These are phyloP conservation scores for Orthosia gracilis DNA, from an alignment of 2,888 invertebrate species.

Conservation along the genomic window DNA sequence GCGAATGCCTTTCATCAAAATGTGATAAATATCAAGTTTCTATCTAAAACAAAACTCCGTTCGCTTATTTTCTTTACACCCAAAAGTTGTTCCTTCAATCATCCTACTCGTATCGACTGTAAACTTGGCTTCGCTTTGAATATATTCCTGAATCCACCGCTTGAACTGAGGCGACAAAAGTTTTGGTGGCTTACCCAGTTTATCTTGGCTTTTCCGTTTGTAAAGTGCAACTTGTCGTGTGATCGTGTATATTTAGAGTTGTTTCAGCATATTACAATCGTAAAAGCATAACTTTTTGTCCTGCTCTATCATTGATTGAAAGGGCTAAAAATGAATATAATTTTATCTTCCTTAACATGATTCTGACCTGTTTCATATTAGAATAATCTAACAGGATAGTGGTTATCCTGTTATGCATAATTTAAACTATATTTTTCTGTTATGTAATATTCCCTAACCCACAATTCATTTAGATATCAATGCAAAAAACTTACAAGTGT, in stretches of 20 bases:
- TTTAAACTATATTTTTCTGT: neutral
- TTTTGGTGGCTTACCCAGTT: constrained; percentile 17
- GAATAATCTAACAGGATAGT: neutral
- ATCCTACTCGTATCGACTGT: neutral
- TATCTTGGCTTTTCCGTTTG: constrained; percentile 25
- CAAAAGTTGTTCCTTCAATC: constrained; percentile 15
- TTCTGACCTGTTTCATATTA: neutral
- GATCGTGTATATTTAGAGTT: neutral
- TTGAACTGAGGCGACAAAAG: constrained; percentile 13
- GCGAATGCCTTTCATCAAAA: neutral
- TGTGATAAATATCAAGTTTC: neutral
- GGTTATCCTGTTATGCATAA: neutral
- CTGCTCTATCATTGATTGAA: neutral
- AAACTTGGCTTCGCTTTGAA: constrained; percentile 19
- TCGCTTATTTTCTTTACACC: constrained; percentile 16
- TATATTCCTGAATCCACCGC: constrained; percentile 13
- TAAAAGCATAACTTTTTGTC: neutral
- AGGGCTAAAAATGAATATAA: neutral
- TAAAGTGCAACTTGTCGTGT: neutral
- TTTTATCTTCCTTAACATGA: constrained; percentile 2
- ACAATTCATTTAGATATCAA: too few relatives aligned
- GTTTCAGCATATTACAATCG: neutral
- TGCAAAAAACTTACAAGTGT: neutral
- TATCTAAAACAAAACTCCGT: constrained; percentile 15
- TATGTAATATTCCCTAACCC: too few relatives aligned